phyloP scores from a whole-genome alignment of 2,888 invertebrate species.

The Alitta virens region DNA sequence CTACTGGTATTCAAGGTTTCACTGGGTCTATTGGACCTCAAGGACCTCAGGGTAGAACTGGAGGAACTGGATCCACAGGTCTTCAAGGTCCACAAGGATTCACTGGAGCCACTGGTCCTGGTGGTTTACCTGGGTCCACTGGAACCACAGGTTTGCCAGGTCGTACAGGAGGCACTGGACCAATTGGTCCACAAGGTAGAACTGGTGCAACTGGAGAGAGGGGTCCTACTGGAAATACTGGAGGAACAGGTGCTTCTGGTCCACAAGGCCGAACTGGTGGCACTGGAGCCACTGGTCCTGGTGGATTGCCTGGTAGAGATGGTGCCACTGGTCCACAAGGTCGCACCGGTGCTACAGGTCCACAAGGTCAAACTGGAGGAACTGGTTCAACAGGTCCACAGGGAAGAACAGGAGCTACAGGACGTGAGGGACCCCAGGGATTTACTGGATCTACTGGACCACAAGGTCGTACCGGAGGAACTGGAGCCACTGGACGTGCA shows the following conservation, averaged over 20 bases:
- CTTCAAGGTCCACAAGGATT: neutral
- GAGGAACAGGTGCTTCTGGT: constrained; percentile 2
- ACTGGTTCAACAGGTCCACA: constrained; percentile 15
- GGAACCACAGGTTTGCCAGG: constrained; percentile 3
- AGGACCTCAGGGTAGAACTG: neutral
- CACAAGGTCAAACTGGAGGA: constrained; percentile 16
- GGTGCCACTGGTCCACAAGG: constrained; percentile 5
- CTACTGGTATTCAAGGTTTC: constrained; percentile 6
- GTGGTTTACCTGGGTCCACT: neutral
- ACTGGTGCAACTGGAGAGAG: constrained; percentile 3
- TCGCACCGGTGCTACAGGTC: constrained; percentile 17
- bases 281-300: constrained; percentile 3
- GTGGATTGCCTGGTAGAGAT: neutral
- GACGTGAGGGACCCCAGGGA: constrained; percentile 6
- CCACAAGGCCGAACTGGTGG: constrained; percentile 3
- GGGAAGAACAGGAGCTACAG: constrained; percentile 21
- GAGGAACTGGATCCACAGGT: constrained; percentile 2
- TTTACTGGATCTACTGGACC: constrained; percentile 17
- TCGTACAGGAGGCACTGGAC: constrained; percentile 8
- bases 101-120: neutral
- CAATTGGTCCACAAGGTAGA: constrained; percentile 4
- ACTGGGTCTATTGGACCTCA: neutral
- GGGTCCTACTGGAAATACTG: constrained; percentile 9
- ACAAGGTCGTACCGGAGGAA: constrained; percentile 20
- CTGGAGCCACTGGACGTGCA: constrained; percentile 16